Evolutionary conservation across 2,888 invertebrate species (phyloP), one percentile per base, ranked within the genome.

Genomic region (Nymphalis polychloros): DNA sequence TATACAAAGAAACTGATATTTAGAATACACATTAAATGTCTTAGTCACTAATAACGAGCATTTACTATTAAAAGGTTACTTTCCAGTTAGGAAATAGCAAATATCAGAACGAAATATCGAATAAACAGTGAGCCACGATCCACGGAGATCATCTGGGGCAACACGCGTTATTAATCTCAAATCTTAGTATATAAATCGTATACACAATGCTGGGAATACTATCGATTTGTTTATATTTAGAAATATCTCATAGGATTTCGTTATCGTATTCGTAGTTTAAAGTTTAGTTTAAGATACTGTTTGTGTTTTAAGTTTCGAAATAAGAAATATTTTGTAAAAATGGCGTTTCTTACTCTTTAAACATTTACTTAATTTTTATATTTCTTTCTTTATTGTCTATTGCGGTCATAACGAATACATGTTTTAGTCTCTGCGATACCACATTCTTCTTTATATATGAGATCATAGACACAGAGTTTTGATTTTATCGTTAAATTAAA

Each of bases 161-260:
- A 27, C 31, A 55, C 55, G 65, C 64, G 67, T 70, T 68, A 72
- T 66, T 71, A 71, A 71, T 70, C 67, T 70, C 69, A 41, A 55
- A 68, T 69, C 64, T 61, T 19, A 66, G 64, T 63, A 57, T 72
- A 67, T 67, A 73, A 74, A 74, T 69, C 72, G 57, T 63, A 64
- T 59, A 71, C 69, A 74, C 74, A 74, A 74, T 74, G 64, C 70
- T 52, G 52, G 52, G 20, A 61, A 55, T 61, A 20, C 27, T 70
- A 70, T 64, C 67, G 50, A 19, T 55, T n/a, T 16, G 20, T 23
- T 60, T 65, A 31, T 53, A 16, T 48, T 46, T 62, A 49, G 60
- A 48, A 61, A 49, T 61, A 60, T 35, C 61, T 35, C 31, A 19
- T 62, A 31, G 20, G 52, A 46, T 55, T 55, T 41, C 19, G 20